A percentile compares a stretch with the other conserved stretches of the same genome.
phyloP scores from a whole-genome alignment of 2,113 vertebrate genomes.

The Chinchilla lanigera region DNA sequence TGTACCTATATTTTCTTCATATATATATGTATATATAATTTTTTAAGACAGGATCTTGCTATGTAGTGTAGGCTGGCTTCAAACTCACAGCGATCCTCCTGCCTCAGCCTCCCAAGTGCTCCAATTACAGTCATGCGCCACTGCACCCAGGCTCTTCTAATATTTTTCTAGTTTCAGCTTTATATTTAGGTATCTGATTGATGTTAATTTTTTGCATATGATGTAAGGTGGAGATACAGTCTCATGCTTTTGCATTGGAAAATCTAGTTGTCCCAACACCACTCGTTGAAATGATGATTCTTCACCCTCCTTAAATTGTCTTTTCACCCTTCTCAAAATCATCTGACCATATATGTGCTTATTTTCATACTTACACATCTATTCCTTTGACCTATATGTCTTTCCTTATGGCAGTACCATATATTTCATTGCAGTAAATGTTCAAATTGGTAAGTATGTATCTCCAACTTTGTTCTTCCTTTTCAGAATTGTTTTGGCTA shows the following conservation, averaged over 20 bases:
- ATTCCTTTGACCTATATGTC: not conserved
- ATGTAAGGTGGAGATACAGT: not conserved
- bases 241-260: not conserved
- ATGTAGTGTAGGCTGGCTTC: not conserved
- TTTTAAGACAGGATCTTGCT: not conserved
- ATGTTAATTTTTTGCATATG: not conserved
- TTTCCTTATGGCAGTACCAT: not conserved
- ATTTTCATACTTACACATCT: not conserved
- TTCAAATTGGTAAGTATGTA: not conserved
- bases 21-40: too few relatives aligned
- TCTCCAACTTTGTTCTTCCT: not conserved
- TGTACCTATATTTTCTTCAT: not conserved
- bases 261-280: not conserved
- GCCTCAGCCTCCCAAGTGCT: not conserved
- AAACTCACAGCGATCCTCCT: not conserved
- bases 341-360: not conserved
- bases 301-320: not conserved
- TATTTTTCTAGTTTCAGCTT: not conserved
- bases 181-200: not conserved
- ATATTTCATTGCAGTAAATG: not conserved
- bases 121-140: not conserved
- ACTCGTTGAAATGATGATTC: not conserved
- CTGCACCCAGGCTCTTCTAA: not conserved
- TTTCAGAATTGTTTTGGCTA: not conserved
- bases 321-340: not conserved